Base-by-base conservation (phyloP, 2,797 vertebrate species). In the Odontamblyopus lacepedii region DNA sequence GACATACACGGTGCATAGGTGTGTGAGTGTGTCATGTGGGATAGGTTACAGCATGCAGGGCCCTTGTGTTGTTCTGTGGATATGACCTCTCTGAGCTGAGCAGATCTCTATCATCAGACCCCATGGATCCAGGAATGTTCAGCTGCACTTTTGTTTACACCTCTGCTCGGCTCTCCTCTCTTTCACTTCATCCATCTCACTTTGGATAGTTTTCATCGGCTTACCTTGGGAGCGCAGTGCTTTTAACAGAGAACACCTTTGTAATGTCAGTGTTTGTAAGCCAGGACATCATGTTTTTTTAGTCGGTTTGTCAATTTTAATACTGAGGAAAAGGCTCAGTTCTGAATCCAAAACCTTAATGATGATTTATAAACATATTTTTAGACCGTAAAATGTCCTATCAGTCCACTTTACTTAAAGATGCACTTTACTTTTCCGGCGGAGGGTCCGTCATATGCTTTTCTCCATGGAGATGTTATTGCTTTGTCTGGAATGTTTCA, bases 71-170 rank as follows among this genome's bases (percentile, higher is more conserved):
- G 71, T 75, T 77, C 59, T 70, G 70, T 81, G 72, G 65, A 57
- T 72, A 67, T 62, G 81, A 80, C 81, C 76, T 18, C 71, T 83
- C 67, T 75, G 57, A 79, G 68, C 55, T 82, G 66, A 29, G 81
- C 78, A 75, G 80, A 78, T 85, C 75, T 85, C 78, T 85, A 82
- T 87, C 84, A 66, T 77, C 81, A 78, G 82, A 83, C 85, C 84
- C 84, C 75, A 83, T 82, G 77, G 77, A 82, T 83, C 76, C 72
- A 79, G 84, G 85, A 92, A 86, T 86, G 91, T 87, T 78, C 62
- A 41, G 83, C 92, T 94, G 94, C 73, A 92, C 92, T 93, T 93
- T 62, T 77, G 77, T 85, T 84, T 82, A 78, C 72, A 74, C 79
- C 81, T 80, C 60, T 68, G 44, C 74, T 67, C 69, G 44, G 70